Evolutionary conservation across 2,888 invertebrate genomes (phyloP).

Genomic region (Chaetoderma sp.): DNA sequence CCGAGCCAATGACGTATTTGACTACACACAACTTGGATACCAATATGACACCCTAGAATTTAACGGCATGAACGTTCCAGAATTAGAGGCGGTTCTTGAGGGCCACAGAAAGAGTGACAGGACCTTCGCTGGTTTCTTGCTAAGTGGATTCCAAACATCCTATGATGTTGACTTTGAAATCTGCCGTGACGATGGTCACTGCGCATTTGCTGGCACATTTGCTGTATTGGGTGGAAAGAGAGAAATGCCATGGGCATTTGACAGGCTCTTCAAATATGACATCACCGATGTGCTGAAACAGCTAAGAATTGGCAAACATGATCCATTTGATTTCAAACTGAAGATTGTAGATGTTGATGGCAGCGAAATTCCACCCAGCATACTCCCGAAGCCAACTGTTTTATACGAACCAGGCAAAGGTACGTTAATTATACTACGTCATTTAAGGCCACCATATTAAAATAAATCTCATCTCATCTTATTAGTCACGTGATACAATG

Average conservation of each 20-base stretch:
- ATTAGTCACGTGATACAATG: too few relatives aligned
- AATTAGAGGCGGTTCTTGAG: constrained; percentile 18
- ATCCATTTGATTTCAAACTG: constrained; percentile 23
- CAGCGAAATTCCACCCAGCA: constrained; percentile 15
- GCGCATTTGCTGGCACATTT: constrained; percentile 38
- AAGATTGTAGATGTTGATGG: constrained; percentile 27
- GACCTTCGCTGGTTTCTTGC: constrained; percentile 37
- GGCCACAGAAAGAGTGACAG: constrained; percentile 27
- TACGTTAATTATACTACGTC: too few relatives aligned
- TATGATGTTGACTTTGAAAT: constrained; percentile 35
- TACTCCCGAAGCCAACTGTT: constrained; percentile 30
- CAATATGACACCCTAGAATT: constrained; percentile 27
- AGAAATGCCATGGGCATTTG: constrained; percentile 40
- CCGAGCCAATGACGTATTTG: constrained; percentile 18
- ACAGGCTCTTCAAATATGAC: constrained; percentile 39
- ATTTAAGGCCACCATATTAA: too few relatives aligned
- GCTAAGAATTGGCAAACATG: constrained; percentile 26
- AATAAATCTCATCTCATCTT: too few relatives aligned
- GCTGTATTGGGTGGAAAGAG: constrained; percentile 35
- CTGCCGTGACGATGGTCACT: constrained; percentile 22
- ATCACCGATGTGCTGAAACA: constrained; percentile 34
- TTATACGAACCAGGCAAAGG: constrained; percentile 24
- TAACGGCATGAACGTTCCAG: constrained; percentile 14
- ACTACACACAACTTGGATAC: constrained; percentile 19
- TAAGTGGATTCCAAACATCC: constrained; percentile 25